These are phyloP conservation scores for Drosophila mayaguana DNA, from an alignment of 2,888 invertebrate genomes.

Conservation along the genomic window DNA sequence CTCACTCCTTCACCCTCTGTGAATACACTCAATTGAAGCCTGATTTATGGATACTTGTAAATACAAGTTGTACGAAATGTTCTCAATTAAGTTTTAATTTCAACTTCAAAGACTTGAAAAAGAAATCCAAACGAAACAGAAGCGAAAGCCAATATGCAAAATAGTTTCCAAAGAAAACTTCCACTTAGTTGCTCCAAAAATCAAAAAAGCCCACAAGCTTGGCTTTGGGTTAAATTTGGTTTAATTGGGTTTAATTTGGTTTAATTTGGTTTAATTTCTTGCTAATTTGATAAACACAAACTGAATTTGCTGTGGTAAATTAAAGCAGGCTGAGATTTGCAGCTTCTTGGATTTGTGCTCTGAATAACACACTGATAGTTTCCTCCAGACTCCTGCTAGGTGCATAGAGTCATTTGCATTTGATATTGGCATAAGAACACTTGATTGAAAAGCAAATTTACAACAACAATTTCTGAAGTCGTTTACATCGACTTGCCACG, in stretches of 20 bases:
- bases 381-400: too few relatives aligned
- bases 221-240: slow-evolving; percentile 10
- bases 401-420: background rate
- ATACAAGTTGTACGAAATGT: slow-evolving; percentile 20
- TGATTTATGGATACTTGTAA: slow-evolving; percentile 15
- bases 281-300: slow-evolving; percentile 18
- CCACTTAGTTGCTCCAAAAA: background rate
- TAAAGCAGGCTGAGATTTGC: background rate
- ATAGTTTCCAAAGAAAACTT: slow-evolving; percentile 22
- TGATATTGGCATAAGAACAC: background rate
- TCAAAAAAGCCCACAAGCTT: slow-evolving; percentile 25
- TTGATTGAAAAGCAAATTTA: background rate
- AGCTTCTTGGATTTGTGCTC: slow-evolving; percentile 1
- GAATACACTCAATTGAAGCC: slow-evolving; percentile 26
- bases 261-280: slow-evolving; percentile 8
- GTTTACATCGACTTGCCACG: background rate
- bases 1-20: background rate
- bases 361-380: too few relatives aligned
- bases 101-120: slow-evolving; percentile 28
- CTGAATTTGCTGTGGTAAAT: slow-evolving; percentile 19
- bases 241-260: slow-evolving; percentile 3
- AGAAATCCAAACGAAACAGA: slow-evolving; percentile 19
- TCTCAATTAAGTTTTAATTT: slow-evolving; percentile 36
- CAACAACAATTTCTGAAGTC: background rate
- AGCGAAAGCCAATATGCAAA: slow-evolving; percentile 34